These are phyloP conservation scores for Polydrusus pterygomalis DNA, from an alignment of 2,888 invertebrate genomes.

Conservation along the genomic window DNA sequence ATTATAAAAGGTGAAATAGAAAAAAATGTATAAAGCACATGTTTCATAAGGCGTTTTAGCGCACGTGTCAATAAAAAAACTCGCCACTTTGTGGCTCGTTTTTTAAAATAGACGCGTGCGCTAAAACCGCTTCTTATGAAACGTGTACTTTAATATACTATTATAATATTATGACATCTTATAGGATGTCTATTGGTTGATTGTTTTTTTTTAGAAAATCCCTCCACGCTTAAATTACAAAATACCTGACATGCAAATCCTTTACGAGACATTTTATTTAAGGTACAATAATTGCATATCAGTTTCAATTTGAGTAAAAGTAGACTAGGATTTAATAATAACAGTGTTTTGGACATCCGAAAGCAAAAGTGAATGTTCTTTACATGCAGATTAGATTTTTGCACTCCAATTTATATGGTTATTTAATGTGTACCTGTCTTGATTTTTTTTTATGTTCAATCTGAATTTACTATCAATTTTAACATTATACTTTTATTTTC, in stretches of 20 bases:
- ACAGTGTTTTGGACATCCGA: conserved; percentile 27
- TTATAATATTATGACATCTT: too few species aligned
- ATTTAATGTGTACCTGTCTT: conserved; percentile 6
- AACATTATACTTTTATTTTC: neutral
- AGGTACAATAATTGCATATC: conserved; percentile 17
- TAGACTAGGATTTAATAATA: conserved; percentile 28
- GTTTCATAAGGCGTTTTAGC: too few species aligned
- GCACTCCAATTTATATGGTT: conserved; percentile 22
- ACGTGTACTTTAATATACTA: too few species aligned
- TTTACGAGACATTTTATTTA: conserved; percentile 16
- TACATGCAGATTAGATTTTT: conserved; percentile 5
- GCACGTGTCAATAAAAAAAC: too few species aligned
- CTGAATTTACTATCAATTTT: neutral
- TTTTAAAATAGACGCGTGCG: too few species aligned
- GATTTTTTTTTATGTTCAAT: conserved; percentile 4
- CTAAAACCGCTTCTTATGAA: too few species aligned
- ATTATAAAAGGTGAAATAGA: too few species aligned
- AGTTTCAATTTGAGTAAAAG: conserved; percentile 29
- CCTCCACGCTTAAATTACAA: conserved; percentile 12
- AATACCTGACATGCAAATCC: conserved; percentile 9
- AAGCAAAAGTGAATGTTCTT: conserved; percentile 33
- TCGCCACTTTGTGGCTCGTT: too few species aligned
- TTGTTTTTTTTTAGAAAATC: conserved; percentile 4
- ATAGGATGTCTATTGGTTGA: too few species aligned
- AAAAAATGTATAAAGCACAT: too few species aligned